A percentile compares a stretch with the other conserved stretches of the same genome.
These are phyloP conservation scores for Drosophila saltans DNA, from an alignment of 1,140 invertebrate genomes.

Conservation along the genomic window DNA sequence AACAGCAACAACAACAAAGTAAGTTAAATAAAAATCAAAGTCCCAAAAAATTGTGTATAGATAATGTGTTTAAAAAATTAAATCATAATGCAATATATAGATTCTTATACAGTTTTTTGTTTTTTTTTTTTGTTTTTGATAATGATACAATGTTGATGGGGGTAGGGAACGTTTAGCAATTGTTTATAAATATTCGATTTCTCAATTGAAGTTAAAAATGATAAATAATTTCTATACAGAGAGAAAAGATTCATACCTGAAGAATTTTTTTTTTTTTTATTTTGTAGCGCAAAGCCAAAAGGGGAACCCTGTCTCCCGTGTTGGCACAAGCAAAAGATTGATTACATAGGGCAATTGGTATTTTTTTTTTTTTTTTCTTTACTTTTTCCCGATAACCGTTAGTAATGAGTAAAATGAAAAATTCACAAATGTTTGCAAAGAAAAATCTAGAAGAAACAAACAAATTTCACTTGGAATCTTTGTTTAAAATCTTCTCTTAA, in stretches of 20 bases:
- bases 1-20: slow-evolving; percentile 39
- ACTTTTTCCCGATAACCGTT: not conserved
- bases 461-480: too few species aligned
- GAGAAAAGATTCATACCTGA: not conserved
- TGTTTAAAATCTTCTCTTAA: too few species aligned
- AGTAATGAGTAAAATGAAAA: not conserved
- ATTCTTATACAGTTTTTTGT: not conserved
- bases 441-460: too few species aligned
- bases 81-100: slow-evolving; percentile 30
- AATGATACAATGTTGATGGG: slow-evolving; percentile 4
- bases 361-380: not conserved
- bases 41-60: not conserved
- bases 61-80: slow-evolving; percentile 20
- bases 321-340: not conserved
- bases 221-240: slow-evolving; percentile 5
- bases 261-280: not conserved
- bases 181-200: slow-evolving; percentile 48
- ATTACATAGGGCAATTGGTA: not conserved
- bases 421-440: too few species aligned
- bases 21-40: slow-evolving; percentile 33
- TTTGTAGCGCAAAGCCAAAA: not conserved
- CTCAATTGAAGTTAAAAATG: slow-evolving; percentile 19
- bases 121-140: not conserved
- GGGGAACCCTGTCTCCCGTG: not conserved
- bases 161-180: slow-evolving; percentile 21